phyloP scores from a whole-genome alignment of 2,113 vertebrate genomes.

The Carettochelys insculpta region DNA sequence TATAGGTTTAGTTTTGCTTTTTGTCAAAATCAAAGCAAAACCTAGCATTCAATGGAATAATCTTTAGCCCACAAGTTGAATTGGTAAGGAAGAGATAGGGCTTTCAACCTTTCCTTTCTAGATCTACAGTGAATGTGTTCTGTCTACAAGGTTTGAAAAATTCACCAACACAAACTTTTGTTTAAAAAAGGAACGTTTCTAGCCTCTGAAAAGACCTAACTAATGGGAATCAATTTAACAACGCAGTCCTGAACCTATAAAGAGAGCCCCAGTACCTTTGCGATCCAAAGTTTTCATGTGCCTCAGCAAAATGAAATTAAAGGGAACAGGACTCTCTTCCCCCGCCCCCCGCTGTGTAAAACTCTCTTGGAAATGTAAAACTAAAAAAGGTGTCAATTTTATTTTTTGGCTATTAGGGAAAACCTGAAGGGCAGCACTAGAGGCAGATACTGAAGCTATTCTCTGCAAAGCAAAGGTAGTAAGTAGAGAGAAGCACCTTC shows the following conservation, averaged over 20 bases:
- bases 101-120: not conserved
- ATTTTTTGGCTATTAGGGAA: rapidly evolving
- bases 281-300: not conserved
- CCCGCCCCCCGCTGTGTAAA: too few species aligned
- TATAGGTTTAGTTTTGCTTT: not conserved
- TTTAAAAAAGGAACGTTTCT: not conserved
- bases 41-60: not conserved
- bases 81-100: not conserved
- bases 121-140: not conserved
- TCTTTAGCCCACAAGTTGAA: not conserved
- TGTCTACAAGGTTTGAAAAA: not conserved
- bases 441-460: not conserved
- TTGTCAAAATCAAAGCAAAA: not conserved
- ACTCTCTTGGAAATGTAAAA: not conserved
- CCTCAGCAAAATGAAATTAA: not conserved
- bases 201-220: not conserved
- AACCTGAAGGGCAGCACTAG: not conserved
- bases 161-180: not conserved
- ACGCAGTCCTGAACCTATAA: not conserved
- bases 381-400: not conserved
- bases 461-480: not conserved
- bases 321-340: not conserved
- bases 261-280: not conserved
- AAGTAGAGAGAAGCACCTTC: rapidly evolving
- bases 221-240: not conserved